phyloP scores from a whole-genome alignment of 2,797 vertebrate genomes.

The Pygocentrus nattereri region DNA sequence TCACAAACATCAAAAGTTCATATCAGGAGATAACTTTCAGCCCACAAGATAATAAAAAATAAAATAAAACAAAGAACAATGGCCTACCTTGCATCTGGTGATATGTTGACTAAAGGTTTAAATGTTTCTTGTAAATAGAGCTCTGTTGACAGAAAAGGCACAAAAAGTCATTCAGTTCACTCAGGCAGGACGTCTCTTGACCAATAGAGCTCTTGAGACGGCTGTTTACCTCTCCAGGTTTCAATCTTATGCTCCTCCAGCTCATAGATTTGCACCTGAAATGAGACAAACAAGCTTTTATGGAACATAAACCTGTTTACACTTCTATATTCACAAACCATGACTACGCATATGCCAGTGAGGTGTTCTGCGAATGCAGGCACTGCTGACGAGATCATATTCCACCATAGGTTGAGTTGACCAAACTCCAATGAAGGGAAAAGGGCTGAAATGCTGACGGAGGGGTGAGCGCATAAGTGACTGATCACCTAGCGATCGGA shows the following conservation, averaged over 20 bases:
- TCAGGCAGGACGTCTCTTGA: neutral
- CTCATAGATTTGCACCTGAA: conserved; percentile 97
- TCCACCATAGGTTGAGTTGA: too few species aligned
- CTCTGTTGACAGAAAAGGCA: conserved; percentile 76
- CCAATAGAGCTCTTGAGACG: neutral
- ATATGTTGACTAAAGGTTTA: conserved; percentile 97
- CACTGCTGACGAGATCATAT: neutral
- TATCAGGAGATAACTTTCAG: neutral
- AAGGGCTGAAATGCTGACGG: neutral
- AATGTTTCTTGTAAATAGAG: conserved; percentile 98
- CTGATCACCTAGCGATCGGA: conserved; percentile 7
- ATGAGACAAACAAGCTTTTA: conserved; percentile 20
- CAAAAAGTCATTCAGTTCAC: neutral
- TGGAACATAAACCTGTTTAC: neutral
- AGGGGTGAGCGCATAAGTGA: neutral
- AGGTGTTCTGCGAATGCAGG: neutral
- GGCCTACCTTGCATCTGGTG: conserved; percentile 91
- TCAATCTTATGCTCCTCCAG: conserved; percentile 97
- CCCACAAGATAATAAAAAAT: neutral
- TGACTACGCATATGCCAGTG: neutral
- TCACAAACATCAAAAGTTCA: neutral
- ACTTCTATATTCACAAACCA: neutral
- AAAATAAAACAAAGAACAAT: neutral
- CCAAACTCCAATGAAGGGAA: neutral
- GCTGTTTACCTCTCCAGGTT: conserved; percentile 90